phyloP scores from a whole-genome alignment of 2,113 vertebrate genomes.

The Scomber scombrus region DNA sequence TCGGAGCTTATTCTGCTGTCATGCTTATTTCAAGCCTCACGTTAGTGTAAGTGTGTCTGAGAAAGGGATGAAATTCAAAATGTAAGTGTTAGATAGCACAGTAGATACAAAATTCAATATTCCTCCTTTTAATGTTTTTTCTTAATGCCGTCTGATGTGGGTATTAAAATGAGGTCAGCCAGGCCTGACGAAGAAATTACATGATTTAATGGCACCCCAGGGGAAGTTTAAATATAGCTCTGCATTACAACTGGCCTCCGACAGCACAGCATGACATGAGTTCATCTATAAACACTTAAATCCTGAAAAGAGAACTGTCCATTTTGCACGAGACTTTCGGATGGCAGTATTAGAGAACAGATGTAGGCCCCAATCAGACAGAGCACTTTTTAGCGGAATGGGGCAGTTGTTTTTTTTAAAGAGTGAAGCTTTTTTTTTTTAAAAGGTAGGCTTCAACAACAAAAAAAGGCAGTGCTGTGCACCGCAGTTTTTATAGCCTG shows the following conservation, averaged over 20 bases:
- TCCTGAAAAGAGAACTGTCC: slow-evolving; percentile 9
- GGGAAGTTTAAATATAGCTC: slow-evolving; percentile 86
- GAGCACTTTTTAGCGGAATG: too few relatives aligned
- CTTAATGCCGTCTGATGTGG: slow-evolving; percentile 72
- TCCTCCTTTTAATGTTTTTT: slow-evolving; percentile 48
- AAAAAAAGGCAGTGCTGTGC: too few relatives aligned
- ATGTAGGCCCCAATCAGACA: too few relatives aligned
- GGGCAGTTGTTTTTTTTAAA: too few relatives aligned
- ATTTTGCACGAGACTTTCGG: too few relatives aligned
- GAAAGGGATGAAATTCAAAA: slow-evolving; percentile 43
- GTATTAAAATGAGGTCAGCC: slow-evolving; percentile 84
- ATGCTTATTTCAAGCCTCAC: slow-evolving; percentile 26
- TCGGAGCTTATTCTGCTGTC: slow-evolving; percentile 21
- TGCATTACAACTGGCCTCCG: slow-evolving; percentile 70
- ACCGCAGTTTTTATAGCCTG: too few relatives aligned
- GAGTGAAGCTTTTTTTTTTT: too few relatives aligned
- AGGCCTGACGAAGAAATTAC: slow-evolving; percentile 84
- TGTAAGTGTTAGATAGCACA: slow-evolving; percentile 37
- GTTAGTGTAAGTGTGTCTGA: slow-evolving; percentile 20
- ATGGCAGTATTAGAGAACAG: too few relatives aligned
- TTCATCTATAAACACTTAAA: slow-evolving; percentile 75
- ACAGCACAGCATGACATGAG: slow-evolving; percentile 72
- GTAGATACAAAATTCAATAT: slow-evolving; percentile 59
- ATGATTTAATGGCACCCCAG: slow-evolving; percentile 85
- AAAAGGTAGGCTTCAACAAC: too few relatives aligned